These are phyloP conservation scores for Seladonia tumulorum DNA, from an alignment of 2,888 invertebrate genomes.

Conservation along the genomic window DNA sequence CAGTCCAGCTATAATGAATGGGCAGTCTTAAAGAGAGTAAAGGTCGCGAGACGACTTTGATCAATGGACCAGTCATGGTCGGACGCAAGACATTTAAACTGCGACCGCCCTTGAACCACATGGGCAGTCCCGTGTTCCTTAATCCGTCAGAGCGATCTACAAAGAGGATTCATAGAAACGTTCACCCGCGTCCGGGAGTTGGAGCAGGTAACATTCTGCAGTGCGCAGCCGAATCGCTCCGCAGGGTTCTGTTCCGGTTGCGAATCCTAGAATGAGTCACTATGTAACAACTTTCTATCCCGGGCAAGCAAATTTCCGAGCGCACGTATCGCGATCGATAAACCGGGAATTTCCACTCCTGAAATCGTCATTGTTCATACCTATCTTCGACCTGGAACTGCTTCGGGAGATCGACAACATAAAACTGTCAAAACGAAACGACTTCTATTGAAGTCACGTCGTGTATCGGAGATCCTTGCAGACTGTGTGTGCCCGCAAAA, in stretches of 20 bases:
- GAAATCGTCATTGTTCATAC: neutral
- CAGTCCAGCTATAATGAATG: neutral
- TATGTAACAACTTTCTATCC: slow-evolving; percentile 19
- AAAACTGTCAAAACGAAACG: neutral
- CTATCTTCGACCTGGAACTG: neutral
- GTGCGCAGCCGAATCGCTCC: neutral
- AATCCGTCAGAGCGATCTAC: slow-evolving; percentile 54
- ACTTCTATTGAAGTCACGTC: too few species aligned
- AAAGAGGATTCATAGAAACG: slow-evolving; percentile 50
- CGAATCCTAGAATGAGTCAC: slow-evolving; percentile 39
- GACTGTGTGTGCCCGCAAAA: neutral
- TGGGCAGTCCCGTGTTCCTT: slow-evolving; percentile 50
- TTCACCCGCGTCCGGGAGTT: slow-evolving; percentile 54
- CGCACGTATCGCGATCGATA: neutral
- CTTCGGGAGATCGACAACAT: neutral
- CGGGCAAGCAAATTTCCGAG: neutral
- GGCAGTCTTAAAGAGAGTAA: neutral
- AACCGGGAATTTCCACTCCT: neutral
- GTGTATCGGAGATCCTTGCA: neutral
- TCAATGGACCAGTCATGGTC: neutral
- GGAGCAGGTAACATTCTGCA: slow-evolving; percentile 16
- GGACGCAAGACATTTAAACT: slow-evolving; percentile 16
- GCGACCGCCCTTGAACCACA: slow-evolving; percentile 56
- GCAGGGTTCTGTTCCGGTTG: slow-evolving; percentile 24
- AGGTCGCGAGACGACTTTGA: neutral